A percentile compares a stretch with the other conserved stretches of the same genome.
Conservation (phyloP, 2,888 invertebrate species). For the Zeuzera pyrina region DNA sequence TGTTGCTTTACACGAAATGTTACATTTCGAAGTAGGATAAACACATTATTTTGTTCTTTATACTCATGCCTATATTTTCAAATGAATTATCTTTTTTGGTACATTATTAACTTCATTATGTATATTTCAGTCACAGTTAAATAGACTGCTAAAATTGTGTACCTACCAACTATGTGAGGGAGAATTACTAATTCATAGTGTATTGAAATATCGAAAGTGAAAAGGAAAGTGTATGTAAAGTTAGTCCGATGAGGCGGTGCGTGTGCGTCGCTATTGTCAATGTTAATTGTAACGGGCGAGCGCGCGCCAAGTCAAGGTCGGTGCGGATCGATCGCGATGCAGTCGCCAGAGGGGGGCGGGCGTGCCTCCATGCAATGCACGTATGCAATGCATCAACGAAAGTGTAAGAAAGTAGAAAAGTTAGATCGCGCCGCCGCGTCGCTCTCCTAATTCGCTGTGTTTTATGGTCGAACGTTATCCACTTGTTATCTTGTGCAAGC, state of each 20-base stretch:
- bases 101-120: too few relatives aligned
- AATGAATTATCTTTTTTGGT: too few relatives aligned
- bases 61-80: too few relatives aligned
- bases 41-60: too few relatives aligned
- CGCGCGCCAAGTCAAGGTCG: conserved; percentile 59
- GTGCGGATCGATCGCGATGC: conserved; percentile 36
- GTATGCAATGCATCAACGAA: conserved; percentile 46
- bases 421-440: conserved; percentile 34
- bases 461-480: too few relatives aligned
- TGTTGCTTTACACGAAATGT: too few relatives aligned
- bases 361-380: conserved; percentile 34
- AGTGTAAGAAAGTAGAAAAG: conserved; percentile 62
- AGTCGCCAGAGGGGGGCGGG: conserved; percentile 21
- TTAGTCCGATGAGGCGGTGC: conserved; percentile 21
- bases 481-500: too few relatives aligned
- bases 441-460: conserved; percentile 29
- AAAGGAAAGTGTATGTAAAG: conserved; percentile 33
- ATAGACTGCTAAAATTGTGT: too few relatives aligned
- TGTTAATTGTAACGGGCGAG: conserved; percentile 53
- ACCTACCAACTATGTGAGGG: too few relatives aligned
- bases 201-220: conserved; percentile 18
- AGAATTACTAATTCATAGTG: background rate
- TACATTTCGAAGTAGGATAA: too few relatives aligned
- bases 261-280: conserved; percentile 56
- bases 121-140: too few relatives aligned